Evolutionary conservation across 2,113 vertebrate species (phyloP).

Genomic region (Vimba vimba): DNA sequence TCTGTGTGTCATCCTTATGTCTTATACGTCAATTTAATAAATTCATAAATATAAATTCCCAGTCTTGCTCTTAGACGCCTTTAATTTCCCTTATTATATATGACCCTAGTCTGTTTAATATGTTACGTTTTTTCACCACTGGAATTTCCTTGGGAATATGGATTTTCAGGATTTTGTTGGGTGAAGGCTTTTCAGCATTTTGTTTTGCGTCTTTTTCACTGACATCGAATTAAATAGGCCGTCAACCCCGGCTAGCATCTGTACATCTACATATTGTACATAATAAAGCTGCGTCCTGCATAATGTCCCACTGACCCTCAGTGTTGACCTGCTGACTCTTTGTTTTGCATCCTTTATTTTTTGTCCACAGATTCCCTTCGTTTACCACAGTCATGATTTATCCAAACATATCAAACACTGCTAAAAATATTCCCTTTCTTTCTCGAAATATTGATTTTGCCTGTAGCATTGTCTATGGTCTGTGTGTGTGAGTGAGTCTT

Average conservation of each 20-base stretch:
- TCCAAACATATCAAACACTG: conserved; percentile 77
- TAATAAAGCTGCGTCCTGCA: neutral
- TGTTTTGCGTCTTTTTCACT: neutral
- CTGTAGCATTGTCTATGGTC: conserved; percentile 80
- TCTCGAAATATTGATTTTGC: conserved; percentile 81
- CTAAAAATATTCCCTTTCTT: conserved; percentile 82
- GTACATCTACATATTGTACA: conserved; percentile 6
- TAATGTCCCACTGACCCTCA: conserved; percentile 6
- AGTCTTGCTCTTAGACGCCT: neutral
- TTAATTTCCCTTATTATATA: neutral
- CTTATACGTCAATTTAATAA: neutral
- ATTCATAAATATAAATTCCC: neutral
- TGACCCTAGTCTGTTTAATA: neutral
- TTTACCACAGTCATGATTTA: conserved; percentile 75
- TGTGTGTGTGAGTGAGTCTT: conserved; percentile 52
- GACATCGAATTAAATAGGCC: neutral
- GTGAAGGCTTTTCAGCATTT: neutral
- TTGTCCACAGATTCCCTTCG: conserved; percentile 58
- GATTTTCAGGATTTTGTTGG: neutral
- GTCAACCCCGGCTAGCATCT: neutral
- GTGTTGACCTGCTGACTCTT: conserved; percentile 10
- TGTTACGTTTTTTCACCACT: neutral
- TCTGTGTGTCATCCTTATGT: neutral
- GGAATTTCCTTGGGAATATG: neutral
- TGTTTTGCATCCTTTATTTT: conserved; percentile 43